These are phyloP conservation scores for Coluber constrictor DNA, from an alignment of 2,797 vertebrate species.

Conservation along the genomic window DNA sequence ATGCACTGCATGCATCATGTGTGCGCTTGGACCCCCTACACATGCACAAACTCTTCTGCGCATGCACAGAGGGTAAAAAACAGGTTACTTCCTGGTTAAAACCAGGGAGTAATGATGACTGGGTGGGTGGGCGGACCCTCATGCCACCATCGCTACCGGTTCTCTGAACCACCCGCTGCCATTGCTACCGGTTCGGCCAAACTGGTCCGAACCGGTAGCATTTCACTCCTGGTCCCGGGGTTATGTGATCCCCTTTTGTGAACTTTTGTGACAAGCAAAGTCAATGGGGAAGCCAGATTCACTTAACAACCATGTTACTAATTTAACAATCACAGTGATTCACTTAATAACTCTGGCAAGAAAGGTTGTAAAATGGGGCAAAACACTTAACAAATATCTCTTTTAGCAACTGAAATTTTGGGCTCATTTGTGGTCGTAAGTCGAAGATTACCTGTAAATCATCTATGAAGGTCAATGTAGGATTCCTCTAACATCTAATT, in stretches of 20 bases:
- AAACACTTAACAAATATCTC: not conserved
- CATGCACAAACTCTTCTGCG: too few species aligned
- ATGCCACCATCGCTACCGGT: too few species aligned
- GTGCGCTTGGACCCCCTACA: too few species aligned
- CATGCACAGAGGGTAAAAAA: too few species aligned
- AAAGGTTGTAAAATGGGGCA: too few species aligned
- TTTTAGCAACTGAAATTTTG: not conserved
- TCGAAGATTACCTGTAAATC: not conserved
- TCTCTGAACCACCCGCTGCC: too few species aligned
- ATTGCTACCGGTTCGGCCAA: too few species aligned
- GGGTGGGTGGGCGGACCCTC: too few species aligned
- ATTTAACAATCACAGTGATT: not conserved
- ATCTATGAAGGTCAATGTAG: not conserved
- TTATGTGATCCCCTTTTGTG: not conserved
- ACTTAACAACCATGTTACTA: not conserved
- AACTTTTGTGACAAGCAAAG: not conserved
- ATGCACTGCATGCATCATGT: rapidly evolving
- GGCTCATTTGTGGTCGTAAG: not conserved
- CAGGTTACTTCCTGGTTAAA: too few species aligned
- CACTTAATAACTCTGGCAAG: not conserved
- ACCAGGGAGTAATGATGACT: too few species aligned
- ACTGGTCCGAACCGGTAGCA: too few species aligned
- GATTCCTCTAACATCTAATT: not conserved
- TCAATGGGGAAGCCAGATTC: not conserved
- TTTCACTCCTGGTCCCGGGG: not conserved